Conservation (phyloP, 2,888 invertebrate genomes). For the Phortica magna region DNA sequence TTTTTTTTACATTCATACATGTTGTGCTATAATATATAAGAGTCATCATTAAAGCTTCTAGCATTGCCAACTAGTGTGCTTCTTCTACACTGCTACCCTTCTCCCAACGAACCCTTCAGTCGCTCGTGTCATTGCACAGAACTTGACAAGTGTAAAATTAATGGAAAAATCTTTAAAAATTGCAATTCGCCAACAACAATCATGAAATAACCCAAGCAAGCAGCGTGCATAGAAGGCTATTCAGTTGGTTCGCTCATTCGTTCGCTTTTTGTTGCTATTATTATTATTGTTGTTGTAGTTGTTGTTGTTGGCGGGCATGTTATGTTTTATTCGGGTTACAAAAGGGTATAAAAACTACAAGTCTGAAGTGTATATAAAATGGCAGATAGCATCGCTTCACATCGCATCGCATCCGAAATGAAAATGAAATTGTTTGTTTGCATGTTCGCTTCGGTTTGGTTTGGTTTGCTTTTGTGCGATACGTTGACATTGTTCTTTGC, state of each 20-base stretch:
- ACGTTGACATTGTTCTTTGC: constrained; percentile 11
- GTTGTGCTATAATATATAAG: not conserved
- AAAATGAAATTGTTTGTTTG: constrained; percentile 22
- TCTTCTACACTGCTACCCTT: not conserved
- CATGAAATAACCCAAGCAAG: not conserved
- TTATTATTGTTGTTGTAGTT: not conserved
- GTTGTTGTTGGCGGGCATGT: constrained; percentile 14
- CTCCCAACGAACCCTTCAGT: not conserved
- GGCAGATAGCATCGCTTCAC: not conserved
- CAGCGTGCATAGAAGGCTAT: constrained; percentile 19
- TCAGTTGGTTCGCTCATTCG: not conserved
- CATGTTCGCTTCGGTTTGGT: constrained; percentile 2
- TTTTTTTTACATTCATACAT: too few species aligned
- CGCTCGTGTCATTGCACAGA: not conserved
- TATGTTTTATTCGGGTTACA: constrained; percentile 8
- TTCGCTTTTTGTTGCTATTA: not conserved
- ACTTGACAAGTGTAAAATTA: constrained; percentile 29
- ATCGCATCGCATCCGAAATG: constrained; percentile 12
- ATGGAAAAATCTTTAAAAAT: constrained; percentile 13
- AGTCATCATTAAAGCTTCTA: not conserved
- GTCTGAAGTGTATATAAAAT: not conserved
- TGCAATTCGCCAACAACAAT: not conserved
- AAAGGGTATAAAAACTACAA: not conserved
- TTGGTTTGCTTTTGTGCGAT: not conserved
- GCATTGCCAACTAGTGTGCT: not conserved